Conservation (phyloP, 2,888 invertebrate genomes). For the Neria commutata region DNA sequence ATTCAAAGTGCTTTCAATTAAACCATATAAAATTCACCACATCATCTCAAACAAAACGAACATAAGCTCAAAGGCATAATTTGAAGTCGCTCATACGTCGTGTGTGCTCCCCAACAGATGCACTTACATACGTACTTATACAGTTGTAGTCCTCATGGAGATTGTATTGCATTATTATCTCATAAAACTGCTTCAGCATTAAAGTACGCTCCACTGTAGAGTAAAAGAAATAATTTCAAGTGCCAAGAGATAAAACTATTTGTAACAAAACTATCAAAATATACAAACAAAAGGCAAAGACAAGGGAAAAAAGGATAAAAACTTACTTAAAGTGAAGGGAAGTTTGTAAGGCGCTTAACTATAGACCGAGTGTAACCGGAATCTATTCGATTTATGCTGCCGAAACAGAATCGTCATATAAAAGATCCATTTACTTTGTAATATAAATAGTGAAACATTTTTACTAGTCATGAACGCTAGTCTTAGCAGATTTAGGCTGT, state of each 20-base stretch:
- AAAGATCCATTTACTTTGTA: too few species aligned
- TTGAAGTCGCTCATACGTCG: background rate
- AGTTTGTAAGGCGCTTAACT: too few species aligned
- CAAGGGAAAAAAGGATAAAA: background rate
- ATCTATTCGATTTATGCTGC: too few species aligned
- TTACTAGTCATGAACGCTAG: too few species aligned
- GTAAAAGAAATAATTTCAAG: constrained; percentile 6
- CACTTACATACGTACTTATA: background rate
- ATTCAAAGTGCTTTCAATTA: too few species aligned
- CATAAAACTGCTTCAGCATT: background rate
- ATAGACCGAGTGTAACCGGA: too few species aligned
- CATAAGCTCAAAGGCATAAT: too few species aligned
- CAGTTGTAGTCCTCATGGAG: background rate
- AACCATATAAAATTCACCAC: too few species aligned
- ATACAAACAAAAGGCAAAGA: background rate
- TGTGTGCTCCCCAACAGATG: background rate
- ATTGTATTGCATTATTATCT: background rate
- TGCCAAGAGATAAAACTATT: background rate
- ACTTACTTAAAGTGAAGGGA: background rate
- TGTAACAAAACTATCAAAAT: background rate
- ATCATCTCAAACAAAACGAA: too few species aligned
- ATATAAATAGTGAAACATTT: too few species aligned
- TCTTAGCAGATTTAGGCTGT: too few species aligned
- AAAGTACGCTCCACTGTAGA: constrained; percentile 17
- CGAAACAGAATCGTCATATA: too few species aligned